Evolutionary conservation across 2,888 invertebrate genomes (phyloP).

Genomic region (Drosophila monieri): DNA sequence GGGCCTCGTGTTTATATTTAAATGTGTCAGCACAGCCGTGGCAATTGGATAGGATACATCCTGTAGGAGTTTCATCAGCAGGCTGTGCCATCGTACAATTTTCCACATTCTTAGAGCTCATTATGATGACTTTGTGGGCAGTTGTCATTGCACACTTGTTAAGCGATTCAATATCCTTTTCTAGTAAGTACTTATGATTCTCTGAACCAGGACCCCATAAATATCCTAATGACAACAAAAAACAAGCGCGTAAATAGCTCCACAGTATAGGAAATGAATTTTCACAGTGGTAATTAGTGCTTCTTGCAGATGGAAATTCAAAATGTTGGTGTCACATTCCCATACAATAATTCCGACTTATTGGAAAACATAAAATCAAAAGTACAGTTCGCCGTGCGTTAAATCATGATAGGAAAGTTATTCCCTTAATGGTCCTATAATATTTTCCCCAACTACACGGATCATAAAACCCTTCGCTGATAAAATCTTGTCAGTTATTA

Average conservation of each 20-base stretch:
- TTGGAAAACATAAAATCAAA: background rate
- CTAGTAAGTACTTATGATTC: slow-evolving; percentile 25
- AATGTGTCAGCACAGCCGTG: slow-evolving; percentile 64
- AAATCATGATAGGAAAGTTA: slow-evolving; percentile 1
- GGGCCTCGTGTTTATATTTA: slow-evolving; percentile 71
- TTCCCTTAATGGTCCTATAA: slow-evolving; percentile 3
- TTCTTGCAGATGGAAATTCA: slow-evolving; percentile 35
- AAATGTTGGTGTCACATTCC: slow-evolving; percentile 39
- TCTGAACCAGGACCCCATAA: slow-evolving; percentile 48
- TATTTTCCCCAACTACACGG: background rate
- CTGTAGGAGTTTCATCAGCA: slow-evolving; percentile 43
- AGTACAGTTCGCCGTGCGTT: background rate
- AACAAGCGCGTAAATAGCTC: slow-evolving; percentile 65
- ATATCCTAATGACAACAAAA: slow-evolving; percentile 46
- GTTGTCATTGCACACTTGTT: slow-evolving; percentile 60
- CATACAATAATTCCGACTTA: background rate
- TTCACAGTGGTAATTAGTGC: slow-evolving; percentile 41
- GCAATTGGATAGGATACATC: slow-evolving; percentile 64
- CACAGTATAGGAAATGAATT: slow-evolving; percentile 60
- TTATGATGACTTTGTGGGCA: slow-evolving; percentile 63
- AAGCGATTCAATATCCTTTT: slow-evolving; percentile 29
- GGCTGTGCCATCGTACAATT: background rate
- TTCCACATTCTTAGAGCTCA: slow-evolving; percentile 48
- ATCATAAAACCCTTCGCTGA: slow-evolving; percentile 6
- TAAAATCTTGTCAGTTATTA: slow-evolving; percentile 12